Conservation (phyloP, 1,140 invertebrate species). For the Acromyrmex echinatior region DNA sequence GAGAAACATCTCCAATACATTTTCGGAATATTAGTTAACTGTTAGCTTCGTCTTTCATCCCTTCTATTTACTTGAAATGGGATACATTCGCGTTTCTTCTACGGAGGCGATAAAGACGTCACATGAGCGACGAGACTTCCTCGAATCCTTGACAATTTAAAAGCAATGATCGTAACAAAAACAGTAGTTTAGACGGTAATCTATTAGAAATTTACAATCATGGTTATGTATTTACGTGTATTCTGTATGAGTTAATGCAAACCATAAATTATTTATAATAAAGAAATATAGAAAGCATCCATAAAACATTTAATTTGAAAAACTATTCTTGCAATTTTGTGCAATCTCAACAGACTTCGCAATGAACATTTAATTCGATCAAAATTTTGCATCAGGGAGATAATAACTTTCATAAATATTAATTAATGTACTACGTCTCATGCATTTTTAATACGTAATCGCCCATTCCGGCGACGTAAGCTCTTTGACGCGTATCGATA, state of each 20-base stretch:
- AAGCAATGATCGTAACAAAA: too few species aligned
- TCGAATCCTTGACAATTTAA: not conserved
- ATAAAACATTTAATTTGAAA: not conserved
- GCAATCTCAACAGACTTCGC: not conserved
- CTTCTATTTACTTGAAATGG: not conserved
- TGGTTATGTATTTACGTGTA: not conserved
- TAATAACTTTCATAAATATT: conserved; percentile 54
- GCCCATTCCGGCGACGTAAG: not conserved
- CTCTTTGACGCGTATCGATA: conserved; percentile 7
- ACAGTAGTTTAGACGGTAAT: too few species aligned
- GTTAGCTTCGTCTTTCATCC: not conserved
- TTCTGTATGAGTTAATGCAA: not conserved
- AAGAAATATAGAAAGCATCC: not conserved
- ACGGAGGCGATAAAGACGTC: not conserved
- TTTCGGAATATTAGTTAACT: not conserved
- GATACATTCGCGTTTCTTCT: not conserved
- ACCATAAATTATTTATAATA: conserved; percentile 21
- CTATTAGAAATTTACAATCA: not conserved
- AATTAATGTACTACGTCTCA: conserved; percentile 17
- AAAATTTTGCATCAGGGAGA: not conserved
- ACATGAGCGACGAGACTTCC: not conserved
- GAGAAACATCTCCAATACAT: not conserved
- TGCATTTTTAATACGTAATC: conserved; percentile 35
- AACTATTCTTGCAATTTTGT: conserved; percentile 4
- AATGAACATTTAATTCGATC: conserved; percentile 24